Evolutionary conservation across 2,888 invertebrate genomes (phyloP).

Genomic region (Phyllotreta cruciferae): DNA sequence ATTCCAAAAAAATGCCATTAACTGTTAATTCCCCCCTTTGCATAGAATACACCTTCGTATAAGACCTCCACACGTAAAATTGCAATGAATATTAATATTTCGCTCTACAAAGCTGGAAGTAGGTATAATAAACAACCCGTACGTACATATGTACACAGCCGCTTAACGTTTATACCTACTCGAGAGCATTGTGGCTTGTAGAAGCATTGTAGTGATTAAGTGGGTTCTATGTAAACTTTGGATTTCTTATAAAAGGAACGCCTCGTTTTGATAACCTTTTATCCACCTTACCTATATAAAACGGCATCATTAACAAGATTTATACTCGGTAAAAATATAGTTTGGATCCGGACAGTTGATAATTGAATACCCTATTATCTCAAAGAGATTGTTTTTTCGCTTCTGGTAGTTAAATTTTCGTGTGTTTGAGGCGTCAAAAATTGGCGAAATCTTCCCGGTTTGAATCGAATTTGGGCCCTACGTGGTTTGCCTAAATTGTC

Average conservation of each 20-base stretch:
- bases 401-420: not conserved
- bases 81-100: conserved; percentile 32
- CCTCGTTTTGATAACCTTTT: no score
- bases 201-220: conserved; percentile 29
- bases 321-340: no score
- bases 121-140: conserved; percentile 35
- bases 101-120: conserved; percentile 30
- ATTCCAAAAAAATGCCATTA: conserved; percentile 23
- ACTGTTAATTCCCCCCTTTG: conserved; percentile 22
- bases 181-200: conserved; percentile 39
- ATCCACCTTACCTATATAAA: no score
- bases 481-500: conserved; percentile 25
- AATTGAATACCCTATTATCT: not conserved
- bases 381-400: not conserved
- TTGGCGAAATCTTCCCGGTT: conserved; percentile 11
- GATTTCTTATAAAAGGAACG: not conserved
- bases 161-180: conserved; percentile 34
- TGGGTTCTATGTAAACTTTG: conserved; percentile 18
- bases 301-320: no score
- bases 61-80: conserved; percentile 27
- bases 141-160: conserved; percentile 37
- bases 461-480: conserved; percentile 20
- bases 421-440: conserved; percentile 5
- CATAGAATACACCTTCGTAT: conserved; percentile 28
- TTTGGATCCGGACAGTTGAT: no score